Conservation (phyloP, 2,113 vertebrate species). For the Nymphicus hollandicus region DNA sequence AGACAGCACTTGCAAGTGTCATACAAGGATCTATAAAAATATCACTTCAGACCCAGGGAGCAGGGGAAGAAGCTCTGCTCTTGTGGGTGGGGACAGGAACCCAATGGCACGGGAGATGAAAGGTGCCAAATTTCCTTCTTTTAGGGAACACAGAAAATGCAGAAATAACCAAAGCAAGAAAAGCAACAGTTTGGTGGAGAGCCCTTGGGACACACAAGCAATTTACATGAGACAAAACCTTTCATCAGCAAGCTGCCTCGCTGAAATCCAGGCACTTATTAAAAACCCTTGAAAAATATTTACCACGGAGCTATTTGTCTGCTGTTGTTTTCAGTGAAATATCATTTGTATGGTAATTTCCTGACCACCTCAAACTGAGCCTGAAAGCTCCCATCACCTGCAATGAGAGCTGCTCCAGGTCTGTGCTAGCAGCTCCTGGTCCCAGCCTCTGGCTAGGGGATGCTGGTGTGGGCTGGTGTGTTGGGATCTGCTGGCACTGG, state of each 20-base stretch:
- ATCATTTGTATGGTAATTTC: background rate
- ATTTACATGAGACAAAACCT: background rate
- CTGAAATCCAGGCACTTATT: fast-evolving
- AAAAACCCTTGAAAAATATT: background rate
- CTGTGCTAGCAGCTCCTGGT: background rate
- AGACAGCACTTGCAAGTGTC: background rate
- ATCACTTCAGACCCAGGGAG: background rate
- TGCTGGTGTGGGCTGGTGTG: fast-evolving
- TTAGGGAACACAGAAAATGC: background rate
- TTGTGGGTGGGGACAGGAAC: fast-evolving
- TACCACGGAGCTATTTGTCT: fast-evolving
- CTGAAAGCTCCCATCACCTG: background rate
- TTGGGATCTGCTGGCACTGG: background rate
- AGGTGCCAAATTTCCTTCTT: background rate
- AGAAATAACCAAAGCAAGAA: background rate
- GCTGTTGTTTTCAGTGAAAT: background rate
- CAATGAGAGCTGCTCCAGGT: background rate
- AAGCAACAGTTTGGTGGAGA: no score
- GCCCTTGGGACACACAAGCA: background rate
- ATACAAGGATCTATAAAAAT: background rate
- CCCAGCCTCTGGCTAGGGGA: fast-evolving
- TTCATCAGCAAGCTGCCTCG: background rate
- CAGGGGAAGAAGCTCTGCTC: background rate
- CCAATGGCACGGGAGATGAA: fast-evolving
- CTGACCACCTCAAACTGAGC: fast-evolving